These are phyloP conservation scores for Dinothrombium tinctorium DNA, from an alignment of 1,140 invertebrate species.

Conservation along the genomic window DNA sequence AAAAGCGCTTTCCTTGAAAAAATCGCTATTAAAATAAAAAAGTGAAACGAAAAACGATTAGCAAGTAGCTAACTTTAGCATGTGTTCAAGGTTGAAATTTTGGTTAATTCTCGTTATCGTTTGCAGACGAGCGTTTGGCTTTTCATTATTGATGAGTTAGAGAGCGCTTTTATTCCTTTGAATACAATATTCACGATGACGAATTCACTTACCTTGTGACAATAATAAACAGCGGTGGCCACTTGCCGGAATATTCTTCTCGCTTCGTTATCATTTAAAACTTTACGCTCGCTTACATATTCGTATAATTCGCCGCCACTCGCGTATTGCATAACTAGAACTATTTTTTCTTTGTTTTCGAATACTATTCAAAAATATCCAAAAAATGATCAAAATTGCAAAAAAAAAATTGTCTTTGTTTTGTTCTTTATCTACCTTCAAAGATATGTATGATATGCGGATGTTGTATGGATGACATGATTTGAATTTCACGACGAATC, in stretches of 20 bases:
- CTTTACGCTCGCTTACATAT: slow-evolving; percentile 77
- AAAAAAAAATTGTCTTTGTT: neutral
- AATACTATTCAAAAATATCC: slow-evolving; percentile 44
- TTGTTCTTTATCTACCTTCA: slow-evolving; percentile 45
- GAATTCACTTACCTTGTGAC: slow-evolving; percentile 51
- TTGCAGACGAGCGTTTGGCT: no score
- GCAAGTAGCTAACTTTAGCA: no score
- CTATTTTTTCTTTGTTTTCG: slow-evolving; percentile 96
- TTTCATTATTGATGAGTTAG: no score
- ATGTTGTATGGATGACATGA: slow-evolving; percentile 93
- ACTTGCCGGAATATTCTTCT: slow-evolving; percentile 90
- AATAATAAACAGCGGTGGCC: slow-evolving; percentile 88
- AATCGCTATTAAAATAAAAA: no score
- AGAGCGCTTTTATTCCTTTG: no score
- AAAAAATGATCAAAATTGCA: neutral
- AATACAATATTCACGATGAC: no score
- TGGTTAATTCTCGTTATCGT: no score
- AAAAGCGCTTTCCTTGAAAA: no score
- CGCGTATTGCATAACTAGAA: slow-evolving; percentile 97
- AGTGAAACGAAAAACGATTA: no score
- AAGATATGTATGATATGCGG: slow-evolving; percentile 97
- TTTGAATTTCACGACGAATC: slow-evolving; percentile 88
- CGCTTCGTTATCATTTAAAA: slow-evolving; percentile 71
- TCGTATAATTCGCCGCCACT: slow-evolving; percentile 95
- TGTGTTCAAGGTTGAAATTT: no score